Evolutionary conservation across 1,140 invertebrate species (phyloP).

Genomic region (Lordiphosa stackelbergi): DNA sequence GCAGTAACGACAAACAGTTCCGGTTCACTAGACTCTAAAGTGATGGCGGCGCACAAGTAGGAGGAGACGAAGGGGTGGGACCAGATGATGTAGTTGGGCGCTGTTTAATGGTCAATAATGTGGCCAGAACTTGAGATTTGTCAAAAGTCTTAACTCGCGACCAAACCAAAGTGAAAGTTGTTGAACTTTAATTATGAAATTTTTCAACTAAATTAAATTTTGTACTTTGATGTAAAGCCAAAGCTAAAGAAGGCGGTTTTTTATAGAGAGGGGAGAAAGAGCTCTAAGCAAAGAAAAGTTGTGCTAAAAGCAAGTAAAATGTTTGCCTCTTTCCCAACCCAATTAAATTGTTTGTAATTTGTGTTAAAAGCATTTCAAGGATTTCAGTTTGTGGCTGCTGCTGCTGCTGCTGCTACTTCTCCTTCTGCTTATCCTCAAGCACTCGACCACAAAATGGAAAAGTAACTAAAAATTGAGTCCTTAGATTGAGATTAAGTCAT

Average conservation of each 20-base stretch:
- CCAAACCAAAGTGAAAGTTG: too few species aligned
- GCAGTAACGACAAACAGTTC: slow-evolving; percentile 40
- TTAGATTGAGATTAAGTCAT: too few species aligned
- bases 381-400: slow-evolving; percentile 27
- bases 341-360: slow-evolving; percentile 52
- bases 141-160: too few species aligned
- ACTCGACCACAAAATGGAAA: too few species aligned
- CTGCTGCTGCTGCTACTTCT: background rate
- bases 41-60: slow-evolving; percentile 46
- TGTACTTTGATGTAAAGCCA: background rate
- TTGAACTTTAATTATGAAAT: slow-evolving; percentile 22
- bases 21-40: slow-evolving; percentile 64
- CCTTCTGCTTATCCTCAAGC: too few species aligned
- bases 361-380: slow-evolving; percentile 56
- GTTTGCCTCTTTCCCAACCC: background rate
- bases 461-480: too few species aligned
- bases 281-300: too few species aligned
- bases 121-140: too few species aligned
- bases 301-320: background rate
- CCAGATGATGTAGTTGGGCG: too few species aligned
- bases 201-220: slow-evolving; percentile 32
- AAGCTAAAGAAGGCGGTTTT: too few species aligned
- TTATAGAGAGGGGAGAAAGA: background rate
- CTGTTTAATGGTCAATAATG: too few species aligned
- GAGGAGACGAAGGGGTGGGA: background rate